phyloP scores from a whole-genome alignment of 2,797 vertebrate genomes.

The Setipinna tenuifilis region DNA sequence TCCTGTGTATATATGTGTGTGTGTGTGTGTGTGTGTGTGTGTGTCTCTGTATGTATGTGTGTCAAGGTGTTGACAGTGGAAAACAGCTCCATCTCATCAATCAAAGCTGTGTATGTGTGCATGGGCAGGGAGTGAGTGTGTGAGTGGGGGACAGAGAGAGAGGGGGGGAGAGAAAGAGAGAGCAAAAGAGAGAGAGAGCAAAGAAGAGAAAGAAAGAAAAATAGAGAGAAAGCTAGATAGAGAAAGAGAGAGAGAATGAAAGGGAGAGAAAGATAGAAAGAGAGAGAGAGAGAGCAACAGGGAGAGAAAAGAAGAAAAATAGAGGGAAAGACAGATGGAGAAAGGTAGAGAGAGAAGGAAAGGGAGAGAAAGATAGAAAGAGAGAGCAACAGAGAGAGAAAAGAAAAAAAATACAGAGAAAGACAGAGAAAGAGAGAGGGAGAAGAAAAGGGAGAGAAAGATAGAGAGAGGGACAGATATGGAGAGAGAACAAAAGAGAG shows the following conservation, averaged over 20 bases:
- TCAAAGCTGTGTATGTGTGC: background rate
- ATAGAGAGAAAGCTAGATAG: background rate
- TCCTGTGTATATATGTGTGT: background rate
- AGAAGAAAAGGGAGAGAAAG: no score
- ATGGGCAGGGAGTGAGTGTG: background rate
- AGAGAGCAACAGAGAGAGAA: background rate
- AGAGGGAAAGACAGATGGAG: no score
- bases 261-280: background rate
- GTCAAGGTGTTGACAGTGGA: slow-evolving; percentile 38
- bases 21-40: background rate
- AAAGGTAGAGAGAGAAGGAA: background rate
- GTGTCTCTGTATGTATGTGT: slow-evolving; percentile 9
- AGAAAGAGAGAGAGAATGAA: no score
- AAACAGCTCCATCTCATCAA: slow-evolving; percentile 40
- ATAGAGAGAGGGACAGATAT: no score
- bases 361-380: background rate
- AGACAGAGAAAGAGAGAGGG: no score
- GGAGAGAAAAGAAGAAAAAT: no score
- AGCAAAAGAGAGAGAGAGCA: background rate
- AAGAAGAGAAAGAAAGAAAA: no score
- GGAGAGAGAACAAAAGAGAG: no score
- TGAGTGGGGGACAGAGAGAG: background rate
- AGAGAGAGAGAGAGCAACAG: background rate
- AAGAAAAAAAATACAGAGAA: background rate
- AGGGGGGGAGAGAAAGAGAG: background rate